Base-by-base conservation (phyloP, 2,797 vertebrate genomes). In the Typhlichthys eigenmanni region DNA sequence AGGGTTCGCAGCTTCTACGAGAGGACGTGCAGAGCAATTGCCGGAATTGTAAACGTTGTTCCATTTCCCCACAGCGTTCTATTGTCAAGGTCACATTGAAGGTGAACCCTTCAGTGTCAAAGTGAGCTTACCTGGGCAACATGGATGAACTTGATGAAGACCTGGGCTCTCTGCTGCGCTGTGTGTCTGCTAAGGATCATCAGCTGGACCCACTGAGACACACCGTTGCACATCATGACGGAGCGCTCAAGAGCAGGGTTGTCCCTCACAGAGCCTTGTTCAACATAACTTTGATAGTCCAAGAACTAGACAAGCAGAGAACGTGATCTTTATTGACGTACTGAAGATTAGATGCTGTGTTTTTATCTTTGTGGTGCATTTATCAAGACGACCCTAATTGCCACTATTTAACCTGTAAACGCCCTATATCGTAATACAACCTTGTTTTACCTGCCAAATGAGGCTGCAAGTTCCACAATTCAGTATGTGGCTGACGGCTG, bases 161-260 rank as follows among this genome's bases (percentile, higher is more conserved):
- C 95, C 81, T 95, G 91, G 0, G 95, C 95, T 32, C 96, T 91
- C 85, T 97, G 96, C 67, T 94, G 92, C 8, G 95, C 88, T 0
- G 93, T 95, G 48, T 95, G 95, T 50, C 94, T 91, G 86, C 92
- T 96, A 62, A 98, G 94, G 78, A 98, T 95, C 96, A 98, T 96
- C 68, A 97, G 92, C 84, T 96, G 95, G 32, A 97, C 95, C 96
- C 96, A 98, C 80, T 96, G 95, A 9, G 95, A 97, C 34, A 98
- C 94, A 0, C 95, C 95, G 5, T 98, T 98, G 55, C 94, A 96
- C 85, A 98, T 90, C 78, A 94, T 92, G 17, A 98, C 95, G 0
- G 95, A 95, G 0, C 93, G 91, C 77, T 97, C 95, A 81, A 98
- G 89, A 0, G 94, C 89, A 0, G 93, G 92, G 79, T 94, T 95